Evolutionary conservation across 1,140 invertebrate species (phyloP), one percentile per base, ranked within the genome.

Genomic region (Platyura marginata): DNA sequence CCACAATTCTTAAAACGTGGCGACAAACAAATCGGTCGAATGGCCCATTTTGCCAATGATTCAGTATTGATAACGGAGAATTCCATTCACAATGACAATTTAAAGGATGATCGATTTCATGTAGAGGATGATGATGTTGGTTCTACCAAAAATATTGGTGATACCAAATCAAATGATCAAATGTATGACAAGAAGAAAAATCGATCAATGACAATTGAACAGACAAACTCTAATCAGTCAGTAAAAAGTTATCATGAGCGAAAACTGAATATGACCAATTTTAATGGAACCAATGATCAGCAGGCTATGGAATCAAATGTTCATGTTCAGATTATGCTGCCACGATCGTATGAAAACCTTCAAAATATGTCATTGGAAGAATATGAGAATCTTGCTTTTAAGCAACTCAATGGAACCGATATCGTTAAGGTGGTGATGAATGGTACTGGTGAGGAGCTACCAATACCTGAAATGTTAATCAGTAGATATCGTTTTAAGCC

Each of bases 1-100:
- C 49, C 54, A 48, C 52, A 63, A 47, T 41, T 66, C 23, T 46
- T 66, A 50, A 48, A 53, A 62, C 49, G 63, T 51, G 53, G 61
- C 13, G 57, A 65, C 40, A 6, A 13, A 13, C 6, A 29, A 29
- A 8, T n/a, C 6, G 5, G 10, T 6, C 5, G 6, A 6, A 18
- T n/a, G 16, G 34, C 15, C 6, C 4, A 10, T 10, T n/a, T n/a
- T n/a, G 15, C 15, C 15, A 36, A 11, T 6, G 16, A 36, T 36
- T 5, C 6, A 9, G 6, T 6, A 36, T 5, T 36, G 34, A 29
- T 29, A 29, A 29, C 25, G 6, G 25, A 29, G 13, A 29, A 13
- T 29, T 6, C 6, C 6, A 29, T 29, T 8, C 6, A 6, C 13
- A 6, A 29, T 8, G 6, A 6, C 6, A 29, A 29, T 29, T 8